Percentiles rank a stretch among this genome's conserved stretches.
phyloP scores from a whole-genome alignment of 2,797 vertebrate species.

The Stomatorhinus walkeri region DNA sequence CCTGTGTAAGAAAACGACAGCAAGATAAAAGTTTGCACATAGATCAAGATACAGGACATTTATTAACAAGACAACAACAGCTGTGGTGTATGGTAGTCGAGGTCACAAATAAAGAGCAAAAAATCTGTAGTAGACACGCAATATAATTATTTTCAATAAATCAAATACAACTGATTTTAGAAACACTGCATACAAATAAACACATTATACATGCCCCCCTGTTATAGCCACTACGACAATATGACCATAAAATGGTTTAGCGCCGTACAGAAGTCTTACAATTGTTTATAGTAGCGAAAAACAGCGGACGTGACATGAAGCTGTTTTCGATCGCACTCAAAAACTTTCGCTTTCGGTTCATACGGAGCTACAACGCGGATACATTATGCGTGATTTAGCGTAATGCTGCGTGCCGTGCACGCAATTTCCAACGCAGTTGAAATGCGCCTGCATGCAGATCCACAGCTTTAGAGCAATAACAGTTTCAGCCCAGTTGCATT shows the following conservation, averaged over 20 bases:
- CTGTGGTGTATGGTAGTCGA: background rate
- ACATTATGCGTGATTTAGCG: background rate
- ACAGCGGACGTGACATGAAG: background rate
- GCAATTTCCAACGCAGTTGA: background rate
- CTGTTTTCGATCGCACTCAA: background rate
- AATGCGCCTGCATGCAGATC: background rate
- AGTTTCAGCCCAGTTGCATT: background rate
- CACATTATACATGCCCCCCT: background rate
- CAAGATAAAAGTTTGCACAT: background rate
- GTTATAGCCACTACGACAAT: background rate
- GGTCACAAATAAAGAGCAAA: background rate
- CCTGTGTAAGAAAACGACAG: background rate
- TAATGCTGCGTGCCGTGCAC: background rate
- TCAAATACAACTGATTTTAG: background rate
- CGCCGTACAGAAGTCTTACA: background rate
- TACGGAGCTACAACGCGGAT: background rate
- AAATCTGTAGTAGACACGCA: background rate
- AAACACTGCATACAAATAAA: background rate
- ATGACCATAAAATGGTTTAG: background rate
- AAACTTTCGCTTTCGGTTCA: constrained; percentile 15
- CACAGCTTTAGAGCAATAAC: background rate
- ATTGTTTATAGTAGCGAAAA: background rate
- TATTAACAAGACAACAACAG: background rate
- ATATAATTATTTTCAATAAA: background rate
- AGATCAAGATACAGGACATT: background rate